phyloP scores from a whole-genome alignment of 2,888 invertebrate genomes.

The Heteromyza rotundicornis region DNA sequence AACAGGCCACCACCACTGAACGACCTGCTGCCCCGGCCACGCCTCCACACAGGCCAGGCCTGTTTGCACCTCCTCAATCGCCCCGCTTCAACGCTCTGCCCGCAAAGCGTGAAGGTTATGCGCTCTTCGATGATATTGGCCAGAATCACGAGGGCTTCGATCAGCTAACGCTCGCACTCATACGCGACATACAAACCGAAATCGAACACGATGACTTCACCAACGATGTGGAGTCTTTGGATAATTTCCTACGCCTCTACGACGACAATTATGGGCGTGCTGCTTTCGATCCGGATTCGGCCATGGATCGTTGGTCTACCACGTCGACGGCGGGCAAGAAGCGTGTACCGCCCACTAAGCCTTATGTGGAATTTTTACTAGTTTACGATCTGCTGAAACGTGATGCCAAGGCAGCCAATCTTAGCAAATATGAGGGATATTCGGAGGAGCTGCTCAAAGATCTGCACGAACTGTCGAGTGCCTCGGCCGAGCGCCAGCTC shows the following conservation, averaged over 20 bases:
- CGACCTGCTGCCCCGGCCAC: constrained; percentile 44
- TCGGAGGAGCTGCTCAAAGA: constrained; percentile 52
- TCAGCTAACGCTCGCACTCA: constrained; percentile 52
- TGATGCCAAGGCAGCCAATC: constrained; percentile 59
- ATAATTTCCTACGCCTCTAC: constrained; percentile 60
- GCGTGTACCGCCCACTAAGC: constrained; percentile 60
- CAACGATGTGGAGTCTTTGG: constrained; percentile 58
- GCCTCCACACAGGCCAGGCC: constrained; percentile 47
- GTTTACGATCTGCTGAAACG: constrained; percentile 62
- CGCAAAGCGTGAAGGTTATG: constrained; percentile 39
- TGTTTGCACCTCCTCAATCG: constrained; percentile 46
- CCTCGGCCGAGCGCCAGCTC: constrained; percentile 57
- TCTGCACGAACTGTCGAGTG: constrained; percentile 49
- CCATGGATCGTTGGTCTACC: constrained; percentile 55
- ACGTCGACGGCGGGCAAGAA: constrained; percentile 60
- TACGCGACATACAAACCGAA: constrained; percentile 57
- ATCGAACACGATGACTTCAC: constrained; percentile 51
- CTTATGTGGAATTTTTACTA: constrained; percentile 61
- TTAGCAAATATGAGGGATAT: constrained; percentile 61
- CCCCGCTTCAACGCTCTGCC: constrained; percentile 18
- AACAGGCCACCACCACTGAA: constrained; percentile 40
- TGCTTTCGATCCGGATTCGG: constrained; percentile 47
- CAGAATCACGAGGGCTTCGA: constrained; percentile 48
- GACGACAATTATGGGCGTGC: constrained; percentile 60
- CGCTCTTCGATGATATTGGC: constrained; percentile 45